Percentiles rank a stretch among this genome's conserved stretches.
Conservation (phyloP, 2,113 vertebrate genomes). For the Etheostoma cragini region DNA sequence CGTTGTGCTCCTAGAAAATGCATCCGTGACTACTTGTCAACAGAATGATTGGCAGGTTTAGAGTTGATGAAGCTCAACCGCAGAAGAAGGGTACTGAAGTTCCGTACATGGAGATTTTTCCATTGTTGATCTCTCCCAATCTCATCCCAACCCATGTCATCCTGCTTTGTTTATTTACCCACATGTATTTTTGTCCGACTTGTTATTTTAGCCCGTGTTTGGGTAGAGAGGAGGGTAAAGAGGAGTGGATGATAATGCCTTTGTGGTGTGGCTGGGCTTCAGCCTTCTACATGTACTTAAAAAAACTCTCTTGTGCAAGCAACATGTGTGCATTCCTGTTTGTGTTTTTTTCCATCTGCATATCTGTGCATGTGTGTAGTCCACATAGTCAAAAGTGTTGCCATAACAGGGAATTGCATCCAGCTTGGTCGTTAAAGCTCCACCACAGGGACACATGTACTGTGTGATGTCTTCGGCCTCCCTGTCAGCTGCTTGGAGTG, state of each 20-base stretch:
- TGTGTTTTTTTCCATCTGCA: conserved; percentile 43
- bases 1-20: conserved; percentile 3
- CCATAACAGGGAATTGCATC: conserved; percentile 67
- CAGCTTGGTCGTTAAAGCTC: conserved; percentile 58
- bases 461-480: conserved; percentile 41
- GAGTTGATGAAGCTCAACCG: conserved; percentile 3
- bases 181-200: conserved; percentile 62
- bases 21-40: conserved; percentile 24
- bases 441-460: conserved; percentile 61
- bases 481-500: conserved; percentile 60
- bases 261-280: background rate
- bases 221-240: conserved; percentile 22
- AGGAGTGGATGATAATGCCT: conserved; percentile 24
- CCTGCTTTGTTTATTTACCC: conserved; percentile 68
- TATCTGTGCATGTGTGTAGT: conserved; percentile 21
- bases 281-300: background rate
- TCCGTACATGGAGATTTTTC: conserved; percentile 56
- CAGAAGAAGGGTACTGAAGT: conserved; percentile 29
- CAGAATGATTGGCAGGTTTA: conserved; percentile 29
- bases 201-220: conserved; percentile 28
- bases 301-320: conserved; percentile 8
- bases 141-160: conserved; percentile 29
- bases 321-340: conserved; percentile 19
- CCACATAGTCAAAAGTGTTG: conserved; percentile 28
- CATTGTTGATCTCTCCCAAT: conserved; percentile 61